A percentile compares a stretch with the other conserved stretches of the same genome.
Conservation (phyloP, 1,140 invertebrate species). For the Brachionus rotundiformis region DNA sequence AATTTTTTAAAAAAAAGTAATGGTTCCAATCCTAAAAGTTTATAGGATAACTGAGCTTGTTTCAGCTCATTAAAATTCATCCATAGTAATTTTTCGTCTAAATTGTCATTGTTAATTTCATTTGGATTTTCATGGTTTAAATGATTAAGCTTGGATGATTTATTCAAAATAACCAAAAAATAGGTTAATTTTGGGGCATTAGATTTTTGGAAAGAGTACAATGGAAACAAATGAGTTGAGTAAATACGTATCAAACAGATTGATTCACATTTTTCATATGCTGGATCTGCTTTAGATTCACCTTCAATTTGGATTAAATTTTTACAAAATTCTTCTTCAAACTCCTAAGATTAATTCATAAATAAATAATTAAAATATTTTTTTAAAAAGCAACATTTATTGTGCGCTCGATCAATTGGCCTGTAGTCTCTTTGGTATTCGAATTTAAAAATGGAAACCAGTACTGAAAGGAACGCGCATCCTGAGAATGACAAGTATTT, state of each 20-base stretch:
- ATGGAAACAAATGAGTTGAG: conserved; percentile 30
- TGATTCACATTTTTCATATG: background rate
- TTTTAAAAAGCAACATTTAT: no score
- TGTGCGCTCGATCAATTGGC: background rate
- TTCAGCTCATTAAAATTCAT: background rate
- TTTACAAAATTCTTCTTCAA: conserved; percentile 26
- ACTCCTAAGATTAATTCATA: background rate
- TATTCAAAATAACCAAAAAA: conserved; percentile 6
- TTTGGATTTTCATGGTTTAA: conserved; percentile 2
- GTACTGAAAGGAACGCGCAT: background rate
- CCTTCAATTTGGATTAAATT: conserved; percentile 2
- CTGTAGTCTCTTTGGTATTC: background rate
- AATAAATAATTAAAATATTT: background rate
- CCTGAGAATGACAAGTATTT: background rate
- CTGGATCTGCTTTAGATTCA: background rate
- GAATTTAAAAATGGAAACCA: conserved; percentile 30
- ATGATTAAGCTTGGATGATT: conserved; percentile 23
- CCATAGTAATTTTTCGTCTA: background rate
- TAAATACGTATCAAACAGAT: background rate
- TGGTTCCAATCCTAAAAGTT: background rate
- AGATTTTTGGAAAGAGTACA: background rate
- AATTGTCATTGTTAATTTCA: conserved; percentile 33
- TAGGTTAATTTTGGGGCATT: background rate
- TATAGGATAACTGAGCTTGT: background rate
- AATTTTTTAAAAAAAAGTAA: background rate